phyloP scores from a whole-genome alignment of 2,113 vertebrate species.

The Ciconia boyciana region DNA sequence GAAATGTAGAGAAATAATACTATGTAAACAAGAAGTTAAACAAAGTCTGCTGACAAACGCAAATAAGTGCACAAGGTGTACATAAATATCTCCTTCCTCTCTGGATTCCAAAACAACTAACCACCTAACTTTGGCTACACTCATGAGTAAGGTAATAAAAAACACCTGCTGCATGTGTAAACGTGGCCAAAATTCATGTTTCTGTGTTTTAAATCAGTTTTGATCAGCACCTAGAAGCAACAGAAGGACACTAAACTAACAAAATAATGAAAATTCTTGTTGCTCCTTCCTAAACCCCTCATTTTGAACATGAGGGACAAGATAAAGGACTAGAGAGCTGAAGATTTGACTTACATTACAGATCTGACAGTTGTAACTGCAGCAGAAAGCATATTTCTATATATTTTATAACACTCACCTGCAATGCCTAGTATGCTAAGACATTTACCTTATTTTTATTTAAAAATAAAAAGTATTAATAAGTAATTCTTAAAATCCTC shows the following conservation, averaged over 20 bases:
- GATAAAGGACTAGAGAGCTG: background rate
- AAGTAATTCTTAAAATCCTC: background rate
- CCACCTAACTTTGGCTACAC: background rate
- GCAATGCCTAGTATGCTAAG: background rate
- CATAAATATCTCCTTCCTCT: background rate
- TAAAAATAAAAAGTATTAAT: background rate
- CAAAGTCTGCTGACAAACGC: background rate
- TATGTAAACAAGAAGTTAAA: background rate
- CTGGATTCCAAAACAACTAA: background rate
- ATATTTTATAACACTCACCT: background rate
- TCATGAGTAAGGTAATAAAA: background rate
- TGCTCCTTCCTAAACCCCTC: background rate
- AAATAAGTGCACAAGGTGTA: background rate
- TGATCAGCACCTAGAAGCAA: background rate
- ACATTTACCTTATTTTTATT: background rate
- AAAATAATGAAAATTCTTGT: background rate
- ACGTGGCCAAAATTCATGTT: background rate
- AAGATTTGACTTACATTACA: background rate
- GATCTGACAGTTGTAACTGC: background rate
- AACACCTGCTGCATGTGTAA: background rate
- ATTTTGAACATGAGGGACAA: background rate
- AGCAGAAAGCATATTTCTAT: background rate
- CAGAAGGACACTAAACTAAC: background rate
- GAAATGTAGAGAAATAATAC: background rate
- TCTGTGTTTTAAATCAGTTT: background rate